A percentile compares a stretch with the other conserved stretches of the same genome.
phyloP scores from a whole-genome alignment of 1,140 invertebrate genomes.

The Brachionus plicatilis region DNA sequence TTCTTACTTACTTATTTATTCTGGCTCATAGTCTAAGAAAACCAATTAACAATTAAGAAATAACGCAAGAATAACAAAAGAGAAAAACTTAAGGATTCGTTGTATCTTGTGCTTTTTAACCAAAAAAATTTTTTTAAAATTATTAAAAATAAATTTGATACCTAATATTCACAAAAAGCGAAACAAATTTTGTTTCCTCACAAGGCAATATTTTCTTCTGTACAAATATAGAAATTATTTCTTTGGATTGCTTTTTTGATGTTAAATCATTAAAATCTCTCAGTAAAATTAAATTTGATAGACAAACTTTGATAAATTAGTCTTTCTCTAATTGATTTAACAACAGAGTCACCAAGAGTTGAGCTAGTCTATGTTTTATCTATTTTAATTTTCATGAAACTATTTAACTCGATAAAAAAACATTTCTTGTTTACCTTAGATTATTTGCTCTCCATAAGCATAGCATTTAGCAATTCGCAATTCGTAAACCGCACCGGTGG shows the following conservation, averaged over 20 bases:
- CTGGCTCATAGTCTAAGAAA: background rate
- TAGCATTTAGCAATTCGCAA: constrained; percentile 40
- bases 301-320: background rate
- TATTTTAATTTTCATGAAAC: background rate
- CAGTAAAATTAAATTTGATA: background rate
- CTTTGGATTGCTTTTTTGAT: background rate
- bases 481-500: constrained; percentile 42
- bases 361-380: background rate
- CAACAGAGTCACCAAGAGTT: background rate
- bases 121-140: background rate
- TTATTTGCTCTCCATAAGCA: constrained; percentile 2
- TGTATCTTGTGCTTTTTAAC: background rate
- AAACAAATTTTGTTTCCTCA: background rate
- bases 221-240: background rate
- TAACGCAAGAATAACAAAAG: background rate
- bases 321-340: background rate
- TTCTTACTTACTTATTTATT: too few species aligned
- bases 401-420: background rate
- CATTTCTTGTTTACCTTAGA: background rate
- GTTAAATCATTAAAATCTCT: constrained; percentile 12
- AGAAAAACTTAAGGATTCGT: background rate
- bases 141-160: constrained; percentile 2
- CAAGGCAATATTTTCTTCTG: background rate
- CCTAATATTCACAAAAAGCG: background rate
- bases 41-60: background rate